These are phyloP conservation scores for Dilophus febrilis DNA, from an alignment of 2,888 invertebrate species.

Conservation along the genomic window DNA sequence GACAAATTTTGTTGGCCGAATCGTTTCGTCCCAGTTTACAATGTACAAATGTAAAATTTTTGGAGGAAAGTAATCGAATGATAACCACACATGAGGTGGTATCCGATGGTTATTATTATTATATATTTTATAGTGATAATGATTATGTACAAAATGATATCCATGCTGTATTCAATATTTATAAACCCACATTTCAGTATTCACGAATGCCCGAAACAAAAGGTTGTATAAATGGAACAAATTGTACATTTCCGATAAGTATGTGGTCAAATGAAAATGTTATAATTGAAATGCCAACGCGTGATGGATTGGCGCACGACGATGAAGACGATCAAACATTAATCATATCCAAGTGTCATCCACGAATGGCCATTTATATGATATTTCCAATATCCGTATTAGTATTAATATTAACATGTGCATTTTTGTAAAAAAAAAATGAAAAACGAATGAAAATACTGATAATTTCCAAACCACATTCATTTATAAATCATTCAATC, in stretches of 20 bases:
- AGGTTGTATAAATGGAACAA: conserved; percentile 57
- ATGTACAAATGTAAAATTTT: conserved; percentile 50
- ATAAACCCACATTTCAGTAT: conserved; percentile 68
- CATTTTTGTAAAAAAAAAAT: conserved; percentile 48
- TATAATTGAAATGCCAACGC: conserved; percentile 68
- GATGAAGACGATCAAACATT: conserved; percentile 48
- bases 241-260: conserved; percentile 54
- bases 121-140: conserved; percentile 78
- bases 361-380: conserved; percentile 59
- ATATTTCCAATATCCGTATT: conserved; percentile 64
- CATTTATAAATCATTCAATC: too few species aligned
- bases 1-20: conserved; percentile 54
- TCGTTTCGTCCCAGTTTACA: conserved; percentile 49
- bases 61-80: conserved; percentile 44
- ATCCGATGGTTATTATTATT: conserved; percentile 71
- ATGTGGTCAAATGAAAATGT: conserved; percentile 63
- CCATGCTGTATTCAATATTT: conserved; percentile 69
- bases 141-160: conserved; percentile 63
- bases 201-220: conserved; percentile 46
- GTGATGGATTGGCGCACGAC: conserved; percentile 61
- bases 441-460: neutral
- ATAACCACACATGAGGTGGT: conserved; percentile 55
- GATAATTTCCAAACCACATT: too few species aligned
- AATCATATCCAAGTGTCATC: conserved; percentile 61
- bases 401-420: conserved; percentile 58